Conservation (phyloP, 2,888 invertebrate species). For the Carterocephalus palaemon region DNA sequence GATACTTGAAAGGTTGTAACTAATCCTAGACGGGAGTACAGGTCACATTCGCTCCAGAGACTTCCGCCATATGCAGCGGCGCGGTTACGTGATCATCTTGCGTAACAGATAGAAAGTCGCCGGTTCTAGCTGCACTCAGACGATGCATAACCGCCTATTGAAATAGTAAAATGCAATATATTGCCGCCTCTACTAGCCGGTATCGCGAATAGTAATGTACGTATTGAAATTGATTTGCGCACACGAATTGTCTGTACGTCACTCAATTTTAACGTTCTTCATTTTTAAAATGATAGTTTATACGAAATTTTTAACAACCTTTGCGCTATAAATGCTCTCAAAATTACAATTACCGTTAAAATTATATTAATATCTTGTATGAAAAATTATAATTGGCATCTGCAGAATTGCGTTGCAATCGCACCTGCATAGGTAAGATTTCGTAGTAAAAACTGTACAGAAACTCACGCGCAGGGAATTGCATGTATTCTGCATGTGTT, state of each 20-base stretch:
- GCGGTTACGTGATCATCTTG: conserved; percentile 77
- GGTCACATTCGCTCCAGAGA: conserved; percentile 68
- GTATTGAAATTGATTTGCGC: conserved; percentile 21
- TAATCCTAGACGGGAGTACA: conserved; percentile 27
- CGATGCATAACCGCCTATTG: conserved; percentile 61
- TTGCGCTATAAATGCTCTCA: too few relatives aligned
- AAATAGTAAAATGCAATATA: conserved; percentile 54
- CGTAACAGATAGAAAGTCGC: conserved; percentile 75
- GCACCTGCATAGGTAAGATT: background rate
- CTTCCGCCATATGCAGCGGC: conserved; percentile 70
- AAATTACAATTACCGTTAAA: too few relatives aligned
- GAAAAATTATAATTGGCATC: too few relatives aligned
- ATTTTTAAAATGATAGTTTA: too few relatives aligned
- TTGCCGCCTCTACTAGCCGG: conserved; percentile 39
- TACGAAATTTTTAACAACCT: too few relatives aligned
- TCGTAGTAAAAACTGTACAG: conserved; percentile 8
- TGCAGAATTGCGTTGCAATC: too few relatives aligned
- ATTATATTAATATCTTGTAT: too few relatives aligned
- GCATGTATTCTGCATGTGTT: conserved; percentile 39
- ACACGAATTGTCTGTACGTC: conserved; percentile 8
- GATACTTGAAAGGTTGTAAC: conserved; percentile 20
- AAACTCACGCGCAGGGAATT: background rate
- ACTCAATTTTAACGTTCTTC: background rate
- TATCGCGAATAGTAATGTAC: conserved; percentile 29
- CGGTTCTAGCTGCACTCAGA: conserved; percentile 64